phyloP scores from a whole-genome alignment of 2,888 invertebrate species.

The Nymphalis urticae region DNA sequence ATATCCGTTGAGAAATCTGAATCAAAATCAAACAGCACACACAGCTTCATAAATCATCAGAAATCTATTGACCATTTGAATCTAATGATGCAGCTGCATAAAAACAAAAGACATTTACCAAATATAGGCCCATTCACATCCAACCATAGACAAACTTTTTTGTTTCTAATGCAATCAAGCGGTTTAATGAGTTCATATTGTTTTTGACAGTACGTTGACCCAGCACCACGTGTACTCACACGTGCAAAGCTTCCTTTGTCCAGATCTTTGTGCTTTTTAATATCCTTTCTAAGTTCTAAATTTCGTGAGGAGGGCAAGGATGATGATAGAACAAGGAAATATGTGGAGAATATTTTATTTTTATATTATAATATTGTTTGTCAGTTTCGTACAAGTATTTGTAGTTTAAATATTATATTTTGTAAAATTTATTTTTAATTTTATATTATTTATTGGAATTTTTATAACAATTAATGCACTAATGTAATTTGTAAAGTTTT shows the following conservation, averaged over 20 bases:
- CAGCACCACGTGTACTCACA: constrained; percentile 68
- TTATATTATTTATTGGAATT: too few species aligned
- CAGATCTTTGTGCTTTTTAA: constrained; percentile 66
- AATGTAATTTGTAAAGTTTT: too few species aligned
- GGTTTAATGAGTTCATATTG: constrained; percentile 61
- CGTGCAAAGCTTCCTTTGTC: constrained; percentile 66
- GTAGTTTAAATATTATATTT: neutral
- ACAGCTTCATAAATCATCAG: neutral
- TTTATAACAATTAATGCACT: too few species aligned
- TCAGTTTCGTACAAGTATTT: neutral
- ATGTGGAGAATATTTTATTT: constrained; percentile 40
- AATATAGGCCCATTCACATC: constrained; percentile 39
- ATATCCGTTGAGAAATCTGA: neutral
- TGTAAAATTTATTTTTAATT: too few species aligned
- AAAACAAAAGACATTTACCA: constrained; percentile 56
- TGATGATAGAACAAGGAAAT: constrained; percentile 42
- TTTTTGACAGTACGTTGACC: constrained; percentile 65
- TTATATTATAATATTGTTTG: neutral
- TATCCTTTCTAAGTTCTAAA: constrained; percentile 59
- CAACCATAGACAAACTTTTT: constrained; percentile 36
- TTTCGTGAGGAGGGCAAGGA: constrained; percentile 64
- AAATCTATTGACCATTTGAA: constrained; percentile 41
- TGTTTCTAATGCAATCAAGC: constrained; percentile 49
- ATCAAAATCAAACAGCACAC: neutral
- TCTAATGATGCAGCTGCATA: constrained; percentile 56